Evolutionary conservation across 1,140 invertebrate genomes (phyloP).

Genomic region (Leptopilina clavipes): DNA sequence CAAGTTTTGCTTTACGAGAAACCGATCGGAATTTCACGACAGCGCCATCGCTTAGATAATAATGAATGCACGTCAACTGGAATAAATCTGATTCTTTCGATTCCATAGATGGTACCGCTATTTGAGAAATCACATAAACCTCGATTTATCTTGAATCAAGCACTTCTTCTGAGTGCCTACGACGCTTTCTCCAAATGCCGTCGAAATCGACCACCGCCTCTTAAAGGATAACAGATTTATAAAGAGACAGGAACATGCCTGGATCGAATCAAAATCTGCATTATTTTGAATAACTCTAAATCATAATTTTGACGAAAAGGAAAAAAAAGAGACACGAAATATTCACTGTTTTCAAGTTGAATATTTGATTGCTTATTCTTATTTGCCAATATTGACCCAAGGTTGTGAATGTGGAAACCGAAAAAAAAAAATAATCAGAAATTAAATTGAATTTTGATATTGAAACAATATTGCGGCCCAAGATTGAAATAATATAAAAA

Average conservation of each 20-base stretch:
- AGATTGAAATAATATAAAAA: too few species aligned
- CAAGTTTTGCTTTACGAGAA: conserved; percentile 12
- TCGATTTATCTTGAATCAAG: conserved; percentile 31
- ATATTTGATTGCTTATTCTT: too few species aligned
- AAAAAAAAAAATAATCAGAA: too few species aligned
- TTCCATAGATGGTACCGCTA: conserved; percentile 33
- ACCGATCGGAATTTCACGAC: conserved; percentile 24
- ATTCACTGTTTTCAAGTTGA: too few species aligned
- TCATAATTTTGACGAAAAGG: too few species aligned
- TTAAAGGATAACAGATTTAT: conserved; percentile 14
- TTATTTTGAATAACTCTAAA: too few species aligned
- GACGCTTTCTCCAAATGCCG: conserved; percentile 9
- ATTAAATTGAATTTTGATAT: too few species aligned
- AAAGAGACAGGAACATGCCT: background rate
- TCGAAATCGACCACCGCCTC: conserved; percentile 35
- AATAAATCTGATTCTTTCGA: conserved; percentile 29
- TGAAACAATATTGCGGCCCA: too few species aligned
- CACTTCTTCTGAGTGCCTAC: conserved; percentile 19
- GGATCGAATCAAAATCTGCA: too few species aligned
- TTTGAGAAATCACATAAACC: conserved; percentile 30
- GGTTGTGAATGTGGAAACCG: too few species aligned
- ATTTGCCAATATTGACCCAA: too few species aligned
- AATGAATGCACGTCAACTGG: conserved; percentile 31
- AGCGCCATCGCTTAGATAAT: conserved; percentile 27
- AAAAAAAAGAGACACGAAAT: too few species aligned